Base-by-base conservation (phyloP, 2,797 vertebrate genomes). In the Rhinatrema bivittatum region DNA sequence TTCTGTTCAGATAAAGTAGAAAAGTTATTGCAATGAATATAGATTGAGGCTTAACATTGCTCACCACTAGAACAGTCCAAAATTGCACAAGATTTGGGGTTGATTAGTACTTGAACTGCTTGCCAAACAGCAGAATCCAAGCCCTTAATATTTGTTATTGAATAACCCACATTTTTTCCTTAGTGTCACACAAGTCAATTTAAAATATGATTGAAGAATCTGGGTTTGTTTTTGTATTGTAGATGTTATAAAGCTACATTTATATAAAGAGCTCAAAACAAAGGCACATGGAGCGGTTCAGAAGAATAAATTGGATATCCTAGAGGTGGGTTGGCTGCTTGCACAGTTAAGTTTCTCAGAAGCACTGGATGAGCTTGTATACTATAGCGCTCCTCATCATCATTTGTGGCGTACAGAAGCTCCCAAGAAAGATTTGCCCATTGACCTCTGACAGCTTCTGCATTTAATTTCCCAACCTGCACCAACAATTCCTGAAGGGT, bases 351-450 rank as follows among this genome's bases (percentile, higher is more conserved):
- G 65, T 99, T 99, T 25, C 96, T 82, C 47, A 99, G 76, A 37
- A 98, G 88, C 4, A 93, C 80, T 0, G 91, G 92, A 42, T 98
- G 93, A 6, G 96, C 96, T 65, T 98, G 94, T 68, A 98, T 98
- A 59, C 96, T 98, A 72, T 96, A 98, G 10, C 94, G 92, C 41
- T 99, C 94, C 44, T 98, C 94, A 0, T 99, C 96, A 0, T 98
- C 94, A 1, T 98, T 99, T 2, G 94, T 99, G 15, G 92, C 96
- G 1, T 99, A 99, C 3, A 99, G 81, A 39, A 99, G 81, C 76
- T 99, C 94, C 94, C 96, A 99, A 5, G 94, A 95, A 16, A 99
- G 86, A 56, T 98, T 99, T 20, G 94, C 94, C 96, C 96, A 98
- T 72, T 99, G 94, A 4, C 96, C 94, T 32, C 91, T 71, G 10